phyloP scores from a whole-genome alignment of 2,113 vertebrate genomes.

The Channa argus region DNA sequence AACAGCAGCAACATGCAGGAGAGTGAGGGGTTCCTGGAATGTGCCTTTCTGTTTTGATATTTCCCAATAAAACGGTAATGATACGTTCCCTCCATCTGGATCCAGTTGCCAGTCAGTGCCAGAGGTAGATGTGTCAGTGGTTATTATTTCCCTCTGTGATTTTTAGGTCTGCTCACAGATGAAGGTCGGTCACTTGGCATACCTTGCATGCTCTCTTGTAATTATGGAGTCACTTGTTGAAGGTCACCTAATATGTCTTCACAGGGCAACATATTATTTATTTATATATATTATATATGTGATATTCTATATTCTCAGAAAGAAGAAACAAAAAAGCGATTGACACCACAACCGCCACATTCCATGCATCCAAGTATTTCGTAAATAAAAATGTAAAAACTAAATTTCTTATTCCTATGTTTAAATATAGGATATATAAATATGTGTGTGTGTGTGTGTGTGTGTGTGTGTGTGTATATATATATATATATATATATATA shows the following conservation, averaged over 20 bases:
- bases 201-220: conserved; percentile 69
- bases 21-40: conserved; percentile 58
- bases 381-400: too few relatives aligned
- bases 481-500: too few relatives aligned
- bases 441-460: too few relatives aligned
- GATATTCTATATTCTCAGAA: too few relatives aligned
- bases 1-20: conserved; percentile 45
- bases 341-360: too few relatives aligned
- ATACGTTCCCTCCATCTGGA: conserved; percentile 81
- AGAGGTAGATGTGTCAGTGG: conserved; percentile 77
- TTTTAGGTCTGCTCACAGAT: conserved; percentile 70
- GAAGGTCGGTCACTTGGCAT: conserved; percentile 71
- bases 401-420: too few relatives aligned
- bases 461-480: too few relatives aligned
- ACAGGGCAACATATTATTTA: conserved; percentile 48
- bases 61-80: conserved; percentile 81
- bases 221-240: conserved; percentile 74
- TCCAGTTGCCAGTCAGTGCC: conserved; percentile 76
- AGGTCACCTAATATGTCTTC: conserved; percentile 74
- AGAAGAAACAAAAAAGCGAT: too few relatives aligned
- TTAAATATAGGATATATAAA: too few relatives aligned
- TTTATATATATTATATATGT: too few relatives aligned
- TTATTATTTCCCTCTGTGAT: conserved; percentile 78
- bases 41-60: conserved; percentile 78
- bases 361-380: too few relatives aligned